A percentile compares a stretch with the other conserved stretches of the same genome.
Evolutionary conservation across 2,888 invertebrate species (phyloP).

Genomic region (Branchipolynoe longqiensis): DNA sequence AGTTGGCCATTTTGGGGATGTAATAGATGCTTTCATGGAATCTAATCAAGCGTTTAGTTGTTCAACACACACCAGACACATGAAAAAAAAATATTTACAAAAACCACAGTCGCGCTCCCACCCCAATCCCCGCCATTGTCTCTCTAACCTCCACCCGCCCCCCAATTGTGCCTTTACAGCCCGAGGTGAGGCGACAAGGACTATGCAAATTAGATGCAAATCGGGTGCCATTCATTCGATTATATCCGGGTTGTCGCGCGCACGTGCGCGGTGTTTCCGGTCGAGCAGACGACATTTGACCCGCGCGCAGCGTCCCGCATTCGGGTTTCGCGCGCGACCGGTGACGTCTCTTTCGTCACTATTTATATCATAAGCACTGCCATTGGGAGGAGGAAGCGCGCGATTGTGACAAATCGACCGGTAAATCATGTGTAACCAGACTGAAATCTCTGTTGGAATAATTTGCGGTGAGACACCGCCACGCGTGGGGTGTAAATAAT

Average conservation of each 20-base stretch:
- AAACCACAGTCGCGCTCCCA: slow-evolving; percentile 21
- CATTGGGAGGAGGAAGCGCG: slow-evolving; percentile 39
- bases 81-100: no score
- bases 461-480: slow-evolving; percentile 23
- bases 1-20: background rate
- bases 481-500: slow-evolving; percentile 45
- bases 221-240: slow-evolving; percentile 50
- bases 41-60: slow-evolving; percentile 52
- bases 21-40: background rate
- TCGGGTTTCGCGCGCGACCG: slow-evolving; percentile 9
- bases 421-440: slow-evolving; percentile 57
- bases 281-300: slow-evolving; percentile 54
- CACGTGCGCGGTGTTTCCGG: slow-evolving; percentile 51
- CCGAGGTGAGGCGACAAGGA: slow-evolving; percentile 34
- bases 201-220: slow-evolving; percentile 51
- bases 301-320: background rate
- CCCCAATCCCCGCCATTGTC: slow-evolving; percentile 6
- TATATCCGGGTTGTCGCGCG: slow-evolving; percentile 51
- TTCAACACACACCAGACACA: slow-evolving; percentile 43
- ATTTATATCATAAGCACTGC: slow-evolving; percentile 47
- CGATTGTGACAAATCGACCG: slow-evolving; percentile 42
- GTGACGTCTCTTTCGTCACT: slow-evolving; percentile 50
- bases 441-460: slow-evolving; percentile 49
- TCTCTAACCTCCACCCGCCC: background rate
- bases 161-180: slow-evolving; percentile 10